Conservation (phyloP, 2,797 vertebrate genomes). For the Poeciliopsis turneri region DNA sequence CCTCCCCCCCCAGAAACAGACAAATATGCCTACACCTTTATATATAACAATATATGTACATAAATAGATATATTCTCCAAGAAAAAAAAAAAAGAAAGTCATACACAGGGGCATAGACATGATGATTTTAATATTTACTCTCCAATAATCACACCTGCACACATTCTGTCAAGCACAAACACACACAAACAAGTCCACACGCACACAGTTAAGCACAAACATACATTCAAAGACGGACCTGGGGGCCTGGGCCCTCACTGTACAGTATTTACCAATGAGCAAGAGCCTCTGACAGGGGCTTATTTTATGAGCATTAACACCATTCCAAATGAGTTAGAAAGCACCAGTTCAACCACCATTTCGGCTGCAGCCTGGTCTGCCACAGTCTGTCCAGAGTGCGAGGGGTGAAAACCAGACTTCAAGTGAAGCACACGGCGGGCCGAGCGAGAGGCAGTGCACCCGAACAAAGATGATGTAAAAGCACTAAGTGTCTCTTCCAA, state of each 20-base stretch:
- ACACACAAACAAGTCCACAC: constrained; percentile 38
- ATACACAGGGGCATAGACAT: constrained; percentile 66
- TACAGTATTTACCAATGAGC: constrained; percentile 79
- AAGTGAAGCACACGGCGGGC: constrained; percentile 55
- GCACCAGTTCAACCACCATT: constrained; percentile 62
- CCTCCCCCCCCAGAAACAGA: constrained; percentile 56
- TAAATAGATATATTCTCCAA: constrained; percentile 84
- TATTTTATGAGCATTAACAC: constrained; percentile 70
- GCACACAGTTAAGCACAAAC: constrained; percentile 48
- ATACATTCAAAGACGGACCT: constrained; percentile 54
- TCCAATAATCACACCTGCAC: constrained; percentile 60
- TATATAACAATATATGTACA: constrained; percentile 85
- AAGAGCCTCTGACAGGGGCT: constrained; percentile 65
- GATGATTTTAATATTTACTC: constrained; percentile 75
- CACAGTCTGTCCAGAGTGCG: constrained; percentile 43
- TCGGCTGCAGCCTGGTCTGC: constrained; percentile 49
- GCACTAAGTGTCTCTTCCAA: constrained; percentile 71
- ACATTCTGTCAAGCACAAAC: constrained; percentile 66
- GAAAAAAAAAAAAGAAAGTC: constrained; percentile 60
- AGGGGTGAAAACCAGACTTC: constrained; percentile 51
- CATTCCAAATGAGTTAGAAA: constrained; percentile 69
- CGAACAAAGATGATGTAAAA: constrained; percentile 63
- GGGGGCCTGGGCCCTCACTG: constrained; percentile 65
- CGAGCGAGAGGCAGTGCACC: constrained; percentile 30
- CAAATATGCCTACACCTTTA: constrained; percentile 86